phyloP scores from a whole-genome alignment of 2,888 invertebrate species.

The Heliconius hortense region DNA sequence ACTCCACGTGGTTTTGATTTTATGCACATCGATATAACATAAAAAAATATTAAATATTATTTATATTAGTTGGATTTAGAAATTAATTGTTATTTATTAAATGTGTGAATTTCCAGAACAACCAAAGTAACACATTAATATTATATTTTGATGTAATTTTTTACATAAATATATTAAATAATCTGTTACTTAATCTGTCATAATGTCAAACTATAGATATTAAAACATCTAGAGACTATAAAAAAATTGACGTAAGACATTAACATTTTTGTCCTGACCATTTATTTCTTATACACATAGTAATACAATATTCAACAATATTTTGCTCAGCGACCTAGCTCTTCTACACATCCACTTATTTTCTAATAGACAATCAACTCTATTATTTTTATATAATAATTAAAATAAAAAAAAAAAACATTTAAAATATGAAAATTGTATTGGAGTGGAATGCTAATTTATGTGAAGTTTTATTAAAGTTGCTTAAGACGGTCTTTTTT shows the following conservation, averaged over 20 bases:
- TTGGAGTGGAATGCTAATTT: slow-evolving; percentile 27
- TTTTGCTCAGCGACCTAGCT: slow-evolving; percentile 12
- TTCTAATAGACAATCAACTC: neutral
- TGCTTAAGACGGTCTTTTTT: neutral
- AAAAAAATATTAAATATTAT: neutral
- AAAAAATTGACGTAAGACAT: slow-evolving; percentile 8
- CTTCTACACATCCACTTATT: slow-evolving; percentile 12
- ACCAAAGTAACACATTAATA: slow-evolving; percentile 1
- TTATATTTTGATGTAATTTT: neutral
- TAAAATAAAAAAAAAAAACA: neutral
- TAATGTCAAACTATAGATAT: neutral
- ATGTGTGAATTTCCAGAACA: neutral
- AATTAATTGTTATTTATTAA: neutral
- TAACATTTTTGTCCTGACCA: neutral
- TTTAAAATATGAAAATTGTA: slow-evolving; percentile 3
- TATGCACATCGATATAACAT: neutral
- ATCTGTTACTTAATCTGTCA: neutral
- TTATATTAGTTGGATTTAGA: too few species aligned
- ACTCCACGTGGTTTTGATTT: too few species aligned
- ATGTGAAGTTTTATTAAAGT: slow-evolving; percentile 7
- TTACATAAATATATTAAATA: neutral
- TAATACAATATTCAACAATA: slow-evolving; percentile 12
- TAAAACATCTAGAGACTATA: neutral
- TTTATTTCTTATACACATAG: slow-evolving; percentile 3
- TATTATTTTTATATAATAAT: neutral